These are phyloP conservation scores for Parauchenoglanis ngamensis DNA, from an alignment of 2,797 vertebrate genomes.

Conservation along the genomic window DNA sequence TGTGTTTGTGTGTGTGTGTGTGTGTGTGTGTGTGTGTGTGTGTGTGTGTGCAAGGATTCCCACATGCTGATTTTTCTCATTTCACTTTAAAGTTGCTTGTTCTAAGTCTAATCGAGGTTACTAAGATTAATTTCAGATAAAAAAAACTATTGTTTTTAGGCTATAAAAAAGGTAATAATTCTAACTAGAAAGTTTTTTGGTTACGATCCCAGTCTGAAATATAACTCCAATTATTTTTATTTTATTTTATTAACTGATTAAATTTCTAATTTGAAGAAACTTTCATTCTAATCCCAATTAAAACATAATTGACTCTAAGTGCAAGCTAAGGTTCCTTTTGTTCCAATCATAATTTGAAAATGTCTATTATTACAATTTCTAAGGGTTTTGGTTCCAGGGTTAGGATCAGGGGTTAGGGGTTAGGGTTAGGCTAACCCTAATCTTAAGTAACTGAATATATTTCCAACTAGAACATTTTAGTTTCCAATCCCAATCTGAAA, in stretches of 20 bases:
- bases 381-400: neutral
- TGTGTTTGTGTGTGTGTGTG: neutral
- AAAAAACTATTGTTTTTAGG: neutral
- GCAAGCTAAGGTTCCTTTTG: neutral
- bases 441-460: neutral
- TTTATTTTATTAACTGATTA: neutral
- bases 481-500: neutral
- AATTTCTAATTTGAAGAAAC: neutral
- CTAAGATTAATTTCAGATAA: neutral
- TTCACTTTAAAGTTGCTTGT: neutral
- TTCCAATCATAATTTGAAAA: neutral
- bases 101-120: neutral
- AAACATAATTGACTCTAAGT: neutral
- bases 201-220: neutral
- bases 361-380: neutral
- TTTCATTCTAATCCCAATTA: neutral
- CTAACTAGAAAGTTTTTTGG: neutral
- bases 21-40: conserved; percentile 15
- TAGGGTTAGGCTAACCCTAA: no score
- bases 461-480: neutral
- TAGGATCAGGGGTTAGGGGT: no score
- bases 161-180: neutral
- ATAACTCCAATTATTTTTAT: no score
- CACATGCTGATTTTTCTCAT: neutral
- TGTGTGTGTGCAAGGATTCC: neutral